Evolutionary conservation across 2,888 invertebrate species (phyloP).

Genomic region (Eupithecia centaureata): DNA sequence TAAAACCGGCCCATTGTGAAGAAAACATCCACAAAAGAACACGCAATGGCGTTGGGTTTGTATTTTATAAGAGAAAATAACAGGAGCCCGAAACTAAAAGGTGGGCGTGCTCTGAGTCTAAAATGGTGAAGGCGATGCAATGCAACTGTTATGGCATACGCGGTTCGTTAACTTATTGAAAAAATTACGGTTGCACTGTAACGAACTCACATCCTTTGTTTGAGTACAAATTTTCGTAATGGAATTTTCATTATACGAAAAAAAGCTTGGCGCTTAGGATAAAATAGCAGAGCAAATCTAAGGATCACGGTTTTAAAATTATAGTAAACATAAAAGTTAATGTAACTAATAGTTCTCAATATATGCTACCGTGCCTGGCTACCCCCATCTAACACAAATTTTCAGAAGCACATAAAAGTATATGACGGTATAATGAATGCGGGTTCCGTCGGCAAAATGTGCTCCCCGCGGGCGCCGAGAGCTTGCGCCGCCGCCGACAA

Average conservation of each 20-base stretch:
- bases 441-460: slow-evolving; percentile 58
- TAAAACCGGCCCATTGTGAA: slow-evolving; percentile 79
- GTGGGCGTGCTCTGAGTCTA: slow-evolving; percentile 77
- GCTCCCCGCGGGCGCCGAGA: slow-evolving; percentile 63
- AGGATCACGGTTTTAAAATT: too few relatives aligned
- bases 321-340: too few relatives aligned
- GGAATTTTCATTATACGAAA: background rate
- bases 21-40: slow-evolving; percentile 79
- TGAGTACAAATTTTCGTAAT: background rate
- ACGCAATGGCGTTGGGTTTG: slow-evolving; percentile 67
- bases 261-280: background rate
- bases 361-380: background rate
- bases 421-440: slow-evolving; percentile 62
- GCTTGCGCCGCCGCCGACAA: slow-evolving; percentile 72
- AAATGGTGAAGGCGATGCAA: slow-evolving; percentile 79
- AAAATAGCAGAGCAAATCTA: background rate
- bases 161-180: slow-evolving; percentile 74
- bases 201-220: slow-evolving; percentile 45
- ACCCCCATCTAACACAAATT: slow-evolving; percentile 54
- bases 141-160: slow-evolving; percentile 83
- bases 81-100: slow-evolving; percentile 70
- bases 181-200: slow-evolving; percentile 60
- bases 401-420: slow-evolving; percentile 60
- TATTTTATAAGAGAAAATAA: slow-evolving; percentile 80
- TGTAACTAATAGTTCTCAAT: background rate